A percentile compares a stretch with the other conserved stretches of the same genome.
phyloP scores from a whole-genome alignment of 2,113 vertebrate species.

The mouse (Mus musculus) region GRCm39 chr13:58963001-58963500 shows the following conservation, averaged over 20 bases:
- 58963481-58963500: not conserved
- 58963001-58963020: not conserved
- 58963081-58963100: not conserved
- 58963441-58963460: not conserved
- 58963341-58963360: not conserved
- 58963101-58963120: not conserved
- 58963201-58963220: not conserved
- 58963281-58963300: not conserved
- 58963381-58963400: not conserved
- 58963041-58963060: not conserved
- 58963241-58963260: not conserved
- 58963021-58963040: not conserved
- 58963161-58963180: not conserved
- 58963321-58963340: not conserved
- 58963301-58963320: not conserved
- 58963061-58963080: not conserved
- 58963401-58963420: not conserved
- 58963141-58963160: slow-evolving; percentile 14
- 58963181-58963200: not conserved
- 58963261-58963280: not conserved
- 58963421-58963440: not conserved
- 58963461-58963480: not conserved
- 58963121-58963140: not conserved
- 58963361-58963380: not conserved
- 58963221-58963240: not conserved